phyloP scores from a whole-genome alignment of 2,797 vertebrate species.

The Silurus lanzhouensis region DNA sequence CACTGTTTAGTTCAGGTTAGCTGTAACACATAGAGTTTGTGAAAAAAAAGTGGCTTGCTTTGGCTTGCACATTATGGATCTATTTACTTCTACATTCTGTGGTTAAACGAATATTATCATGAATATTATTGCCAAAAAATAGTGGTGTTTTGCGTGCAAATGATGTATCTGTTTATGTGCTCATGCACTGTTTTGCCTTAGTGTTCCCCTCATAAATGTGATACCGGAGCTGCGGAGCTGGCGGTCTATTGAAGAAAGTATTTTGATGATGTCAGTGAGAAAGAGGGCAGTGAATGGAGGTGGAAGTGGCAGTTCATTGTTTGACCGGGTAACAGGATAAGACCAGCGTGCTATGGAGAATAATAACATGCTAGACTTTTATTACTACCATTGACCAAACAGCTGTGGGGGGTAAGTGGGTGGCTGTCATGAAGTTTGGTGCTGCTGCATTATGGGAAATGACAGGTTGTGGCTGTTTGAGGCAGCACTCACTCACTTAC shows the following conservation, averaged over 20 bases:
- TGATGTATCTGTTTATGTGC: slow-evolving; percentile 39
- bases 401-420: slow-evolving; percentile 33
- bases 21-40: not conserved
- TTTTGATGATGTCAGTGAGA: slow-evolving; percentile 44
- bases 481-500: slow-evolving; percentile 39
- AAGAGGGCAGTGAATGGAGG: slow-evolving; percentile 44
- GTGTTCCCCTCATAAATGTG: slow-evolving; percentile 44
- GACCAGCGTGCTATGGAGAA: slow-evolving; percentile 39
- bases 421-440: slow-evolving; percentile 14
- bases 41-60: not conserved
- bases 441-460: slow-evolving; percentile 27
- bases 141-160: slow-evolving; percentile 27
- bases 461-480: slow-evolving; percentile 32
- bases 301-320: slow-evolving; percentile 53
- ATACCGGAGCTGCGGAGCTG: slow-evolving; percentile 27
- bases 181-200: slow-evolving; percentile 4
- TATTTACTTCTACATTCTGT: not conserved
- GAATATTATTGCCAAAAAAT: not conserved
- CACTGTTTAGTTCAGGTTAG: not conserved
- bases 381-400: slow-evolving; percentile 39
- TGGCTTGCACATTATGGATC: not conserved
- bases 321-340: slow-evolving; percentile 47
- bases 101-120: not conserved
- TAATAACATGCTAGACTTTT: slow-evolving; percentile 38
- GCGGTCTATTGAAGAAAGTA: slow-evolving; percentile 41